Evolutionary conservation across 2,888 invertebrate species (phyloP), one percentile per base, ranked within the genome.

Genomic region (Drosophila gaucha): DNA sequence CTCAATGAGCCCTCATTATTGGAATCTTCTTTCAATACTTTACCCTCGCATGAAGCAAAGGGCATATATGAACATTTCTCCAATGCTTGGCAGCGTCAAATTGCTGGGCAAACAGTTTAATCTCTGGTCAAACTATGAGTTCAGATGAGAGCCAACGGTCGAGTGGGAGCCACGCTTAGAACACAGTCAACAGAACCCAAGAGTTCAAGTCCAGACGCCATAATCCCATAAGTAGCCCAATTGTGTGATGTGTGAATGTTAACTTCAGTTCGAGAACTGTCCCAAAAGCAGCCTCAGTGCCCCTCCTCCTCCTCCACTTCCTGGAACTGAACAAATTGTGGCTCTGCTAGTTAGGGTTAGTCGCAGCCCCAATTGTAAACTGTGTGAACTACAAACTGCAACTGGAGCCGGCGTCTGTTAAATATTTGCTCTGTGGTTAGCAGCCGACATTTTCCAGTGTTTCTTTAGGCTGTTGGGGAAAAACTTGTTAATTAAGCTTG

Each of bases 401-500:
- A 83, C 84, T 83, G 84, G 77, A 69, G 84, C 60, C 74, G 77
- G 46, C 38, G 55, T 63, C 52, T 44, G 57, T 67, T 52, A 62
- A 80, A 76, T 83, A 82, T 83, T 83, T 80, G 59, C 66, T 36
- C 46, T 74, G 55, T 67, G 68, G 59, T 78, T 85, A 78, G 73
- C 76, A 47, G 30, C 41, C 58, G 59, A 26, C 75, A 70, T 80
- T 76, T 86, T 80, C 58, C 82, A 54, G 72, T 52, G 62, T 62
- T 62, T 49, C 30, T 9, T 50, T 35, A 22, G 55, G 30, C 51
- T 16, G 54, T 6, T 57, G 68, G 67, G 51, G 59, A 66, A 77
- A 77, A 80, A 83, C 83, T 87, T 87, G 83, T 87, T 83, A 83
- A 83, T 83, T 83, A 84, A 73, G 72, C 70, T 73, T 52, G 54